phyloP scores from a whole-genome alignment of 2,113 vertebrate genomes.

The Caranx melampygus region DNA sequence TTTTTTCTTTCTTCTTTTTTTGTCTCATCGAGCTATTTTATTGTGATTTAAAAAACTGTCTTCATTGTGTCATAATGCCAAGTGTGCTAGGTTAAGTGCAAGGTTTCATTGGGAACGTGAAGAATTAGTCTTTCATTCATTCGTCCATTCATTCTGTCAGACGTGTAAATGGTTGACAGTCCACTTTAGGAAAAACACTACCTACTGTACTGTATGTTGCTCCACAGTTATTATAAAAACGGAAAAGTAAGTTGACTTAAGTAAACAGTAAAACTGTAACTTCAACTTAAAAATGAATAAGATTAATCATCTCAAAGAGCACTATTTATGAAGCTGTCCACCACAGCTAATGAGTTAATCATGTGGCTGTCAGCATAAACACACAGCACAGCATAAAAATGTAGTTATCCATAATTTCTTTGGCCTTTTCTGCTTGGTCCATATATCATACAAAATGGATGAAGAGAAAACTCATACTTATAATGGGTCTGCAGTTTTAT shows the following conservation, averaged over 20 bases:
- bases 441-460: not conserved
- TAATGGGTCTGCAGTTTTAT: not conserved
- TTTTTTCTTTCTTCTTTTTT: not conserved
- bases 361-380: not conserved
- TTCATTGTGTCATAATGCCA: fast-evolving
- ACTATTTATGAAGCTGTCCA: not conserved
- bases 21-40: not conserved
- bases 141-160: conserved; percentile 48
- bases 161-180: not conserved
- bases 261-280: not conserved
- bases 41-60: not conserved
- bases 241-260: not conserved
- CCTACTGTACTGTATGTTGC: not conserved
- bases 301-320: not conserved
- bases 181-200: not conserved
- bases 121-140: not conserved
- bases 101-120: not conserved
- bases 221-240: not conserved
- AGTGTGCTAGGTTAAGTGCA: not conserved
- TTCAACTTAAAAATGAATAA: not conserved
- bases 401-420: not conserved
- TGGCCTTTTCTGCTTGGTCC: not conserved
- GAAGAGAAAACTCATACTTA: not conserved
- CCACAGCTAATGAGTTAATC: not conserved
- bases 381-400: not conserved